phyloP scores from a whole-genome alignment of 2,113 vertebrate genomes.

The Rhineura floridana region DNA sequence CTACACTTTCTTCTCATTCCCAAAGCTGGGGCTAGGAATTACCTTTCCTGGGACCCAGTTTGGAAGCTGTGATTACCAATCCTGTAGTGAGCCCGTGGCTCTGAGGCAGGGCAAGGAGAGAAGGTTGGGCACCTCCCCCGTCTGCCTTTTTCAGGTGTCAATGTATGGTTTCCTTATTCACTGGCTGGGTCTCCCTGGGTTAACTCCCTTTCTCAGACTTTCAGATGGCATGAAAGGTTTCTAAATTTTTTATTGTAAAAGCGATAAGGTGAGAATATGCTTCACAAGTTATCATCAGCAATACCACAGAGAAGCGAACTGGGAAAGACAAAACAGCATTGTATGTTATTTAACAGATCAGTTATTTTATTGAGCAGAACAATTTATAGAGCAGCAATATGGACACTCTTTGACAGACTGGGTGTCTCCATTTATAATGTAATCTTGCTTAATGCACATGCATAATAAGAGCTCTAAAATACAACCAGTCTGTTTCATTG shows the following conservation, averaged over 20 bases:
- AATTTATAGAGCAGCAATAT: slow-evolving; percentile 46
- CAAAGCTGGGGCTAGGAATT: not conserved
- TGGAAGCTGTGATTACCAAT: not conserved
- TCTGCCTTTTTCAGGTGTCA: not conserved
- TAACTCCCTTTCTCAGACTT: not conserved
- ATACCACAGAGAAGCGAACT: not conserved
- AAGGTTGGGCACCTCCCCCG: not conserved
- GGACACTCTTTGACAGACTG: slow-evolving; percentile 31
- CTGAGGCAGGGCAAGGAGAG: not conserved
- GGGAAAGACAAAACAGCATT: slow-evolving; percentile 26
- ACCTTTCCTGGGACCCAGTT: not conserved
- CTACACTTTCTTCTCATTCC: not conserved
- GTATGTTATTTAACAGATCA: slow-evolving; percentile 56
- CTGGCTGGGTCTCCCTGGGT: not conserved
- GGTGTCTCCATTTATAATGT: slow-evolving; percentile 34
- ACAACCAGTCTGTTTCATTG: not conserved
- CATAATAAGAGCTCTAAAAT: slow-evolving; percentile 11
- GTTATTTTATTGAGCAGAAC: slow-evolving; percentile 52
- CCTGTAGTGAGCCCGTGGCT: not conserved
- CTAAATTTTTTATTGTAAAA: not conserved
- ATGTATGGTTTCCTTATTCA: not conserved
- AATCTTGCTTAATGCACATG: slow-evolving; percentile 20
- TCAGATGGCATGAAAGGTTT: not conserved
- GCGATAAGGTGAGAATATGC: not conserved
- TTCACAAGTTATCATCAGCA: slow-evolving; percentile 19